Conservation (phyloP, 2,888 invertebrate genomes). For the Syrista parreyssii region DNA sequence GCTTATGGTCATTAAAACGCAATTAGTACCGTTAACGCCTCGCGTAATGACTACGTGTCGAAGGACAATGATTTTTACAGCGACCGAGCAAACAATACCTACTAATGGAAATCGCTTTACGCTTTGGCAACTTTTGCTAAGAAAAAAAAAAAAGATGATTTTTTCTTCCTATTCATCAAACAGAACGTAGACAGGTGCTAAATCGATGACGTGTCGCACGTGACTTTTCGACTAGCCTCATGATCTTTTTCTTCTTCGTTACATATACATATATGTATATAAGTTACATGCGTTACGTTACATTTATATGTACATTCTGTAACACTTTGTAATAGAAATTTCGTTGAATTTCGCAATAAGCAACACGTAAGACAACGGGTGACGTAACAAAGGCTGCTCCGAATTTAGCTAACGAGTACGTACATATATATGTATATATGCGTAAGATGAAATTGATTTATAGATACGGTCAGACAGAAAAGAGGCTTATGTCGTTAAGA, state of each 20-base stretch:
- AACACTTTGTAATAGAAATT: background rate
- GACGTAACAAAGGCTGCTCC: background rate
- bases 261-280: background rate
- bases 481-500: background rate
- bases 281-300: background rate
- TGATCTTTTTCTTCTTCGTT: background rate
- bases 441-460: background rate
- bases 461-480: background rate
- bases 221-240: background rate
- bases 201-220: constrained; percentile 1
- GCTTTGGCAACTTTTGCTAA: constrained; percentile 1
- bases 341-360: background rate
- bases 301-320: background rate
- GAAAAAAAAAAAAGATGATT: background rate
- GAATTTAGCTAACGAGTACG: background rate
- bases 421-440: background rate
- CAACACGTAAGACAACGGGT: background rate
- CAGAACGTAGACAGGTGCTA: constrained; percentile 5
- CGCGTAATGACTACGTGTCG: background rate
- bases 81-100: background rate
- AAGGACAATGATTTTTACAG: background rate
- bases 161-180: constrained; percentile 13
- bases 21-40: background rate
- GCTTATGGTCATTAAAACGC: background rate
- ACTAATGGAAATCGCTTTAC: background rate